These are phyloP conservation scores for Chrysaora quinquecirrha DNA, from an alignment of 30 jellyfish, hydroid and myxozoan genomes.

Conservation along the genomic window DNA sequence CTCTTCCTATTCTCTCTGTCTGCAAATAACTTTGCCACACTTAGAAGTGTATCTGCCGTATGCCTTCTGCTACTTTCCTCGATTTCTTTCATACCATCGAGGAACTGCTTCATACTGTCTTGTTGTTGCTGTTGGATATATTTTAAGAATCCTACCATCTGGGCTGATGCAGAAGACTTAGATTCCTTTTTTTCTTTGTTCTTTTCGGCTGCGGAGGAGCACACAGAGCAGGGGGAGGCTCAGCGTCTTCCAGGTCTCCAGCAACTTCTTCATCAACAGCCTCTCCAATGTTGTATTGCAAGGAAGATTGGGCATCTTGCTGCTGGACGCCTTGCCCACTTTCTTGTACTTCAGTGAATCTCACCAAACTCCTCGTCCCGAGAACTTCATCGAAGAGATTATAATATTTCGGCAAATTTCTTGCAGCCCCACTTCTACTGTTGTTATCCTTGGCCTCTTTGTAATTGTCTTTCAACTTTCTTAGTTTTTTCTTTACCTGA, in stretches of 20 bases:
- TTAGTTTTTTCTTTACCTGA: conserved; percentile 10
- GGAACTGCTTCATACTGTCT: conserved; percentile 3
- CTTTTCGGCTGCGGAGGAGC: conserved; percentile 25
- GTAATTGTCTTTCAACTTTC: conserved; percentile 7
- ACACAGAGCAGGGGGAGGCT: no score
- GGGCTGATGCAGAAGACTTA: conserved; percentile 2
- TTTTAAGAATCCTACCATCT: background rate
- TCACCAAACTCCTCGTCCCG: conserved; percentile 6
- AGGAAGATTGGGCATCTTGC: background rate
- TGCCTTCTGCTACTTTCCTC: conserved; percentile 13
- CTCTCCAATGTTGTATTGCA: background rate
- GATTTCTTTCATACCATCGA: conserved; percentile 7
- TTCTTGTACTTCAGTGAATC: conserved; percentile 1
- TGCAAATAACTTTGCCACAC: conserved; percentile 16
- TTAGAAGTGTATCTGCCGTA: conserved; percentile 19
- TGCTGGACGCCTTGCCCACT: background rate
- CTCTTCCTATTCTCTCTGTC: background rate
- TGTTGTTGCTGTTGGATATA: conserved; percentile 11
- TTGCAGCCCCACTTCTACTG: conserved; percentile 16
- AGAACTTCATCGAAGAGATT: conserved; percentile 2
- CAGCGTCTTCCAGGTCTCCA: background rate
- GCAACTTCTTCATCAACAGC: background rate
- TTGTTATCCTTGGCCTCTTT: conserved; percentile 16
- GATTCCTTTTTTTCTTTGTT: conserved; percentile 1
- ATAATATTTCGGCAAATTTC: conserved; percentile 7